Base-by-base conservation (phyloP, 2,888 invertebrate species). In the Meandrusa payeni region DNA sequence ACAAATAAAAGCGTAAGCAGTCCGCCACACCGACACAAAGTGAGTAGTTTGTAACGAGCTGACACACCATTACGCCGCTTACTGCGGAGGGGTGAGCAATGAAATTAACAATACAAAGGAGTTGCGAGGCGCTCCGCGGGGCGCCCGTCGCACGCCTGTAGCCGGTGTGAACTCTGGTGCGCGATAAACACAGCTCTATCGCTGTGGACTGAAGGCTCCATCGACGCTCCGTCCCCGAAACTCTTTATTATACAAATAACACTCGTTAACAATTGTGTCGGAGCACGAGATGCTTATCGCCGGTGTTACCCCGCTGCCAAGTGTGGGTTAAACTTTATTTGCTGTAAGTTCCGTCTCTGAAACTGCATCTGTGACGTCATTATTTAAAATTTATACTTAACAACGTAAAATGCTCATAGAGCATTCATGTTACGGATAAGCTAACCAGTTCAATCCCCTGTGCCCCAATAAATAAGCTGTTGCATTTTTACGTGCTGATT, bases 61-160 rank as follows among this genome's bases (percentile, higher is more conserved):
- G 59, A 65, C 59, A 57, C 55, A 56, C 59, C 47, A 64, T 52
- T 58, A 55, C 55, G 50, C 47, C 46, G 45, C 52, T 49, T 44
- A 50, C 48, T 45, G 46, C 32, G 32, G 64, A 61, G 65, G 73
- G 70, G 71, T 55, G 62, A 59, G 52, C 48, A 62, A 61, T 61
- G 61, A 64, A 70, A 73, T 75, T 72, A 74, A 61, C 64, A 55
- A 58, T 59, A 76, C 74, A 76, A 76, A 71, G 64, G 72, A 64
- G 65, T 62, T 59, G 60, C 64, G 59, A 54, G 54, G 37, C 47
- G 45, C 75, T 42, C 78, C 29, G 54, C 76, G 70, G 76, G 77
- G 69, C 59, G 78, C 76, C 70, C 61, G 69, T 75, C 75, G 71
- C 57, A 27, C 27, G 41, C 6, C n/a, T 22, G 28, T 34, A 7